Base-by-base conservation (phyloP, 1,140 invertebrate species). In the Spodoptera frugiperda region DNA sequence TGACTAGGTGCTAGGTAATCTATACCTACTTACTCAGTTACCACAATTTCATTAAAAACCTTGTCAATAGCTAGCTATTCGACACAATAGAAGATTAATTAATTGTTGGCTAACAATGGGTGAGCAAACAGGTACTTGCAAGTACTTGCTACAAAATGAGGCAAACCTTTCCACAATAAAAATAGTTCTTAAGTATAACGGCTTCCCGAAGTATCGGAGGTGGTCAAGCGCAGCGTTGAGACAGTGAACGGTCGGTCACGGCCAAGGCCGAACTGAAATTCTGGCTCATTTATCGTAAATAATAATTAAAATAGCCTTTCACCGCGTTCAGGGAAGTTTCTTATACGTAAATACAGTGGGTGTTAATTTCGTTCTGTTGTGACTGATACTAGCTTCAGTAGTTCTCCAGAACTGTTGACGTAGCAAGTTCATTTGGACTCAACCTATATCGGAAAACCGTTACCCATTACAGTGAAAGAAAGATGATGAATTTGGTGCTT, bases 201-300 rank as follows among this genome's bases (percentile, higher is more conserved):
- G 76, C 46, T 71, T 53, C 33, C 25, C 46, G 21, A 63, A 71
- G 25, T 71, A 72, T 63, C 30, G 78, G 61, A 84, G 82, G 78
- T 89, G 83, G 75, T 89, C 89, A 88, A 86, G 87, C 86, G 85
- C 82, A 87, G 81, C 87, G 83, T 67, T 80, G 75, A 77, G 82
- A 85, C 87, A 91, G 90, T 92, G 91, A 92, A 90, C 84, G 89
- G 84, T 77, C 88, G 87, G 90, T 93, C 89, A 92, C 88, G 89
- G 91, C 86, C 91, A 93, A 93, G 91, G 91, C 87, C 87, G 84
- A 91, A 90, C 85, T 80, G 75, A 76, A 78, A 84, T 82, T 90
- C 78, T 67, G 80, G 78, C 84, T 76, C 77, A 79, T 74, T 46
- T 39, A 78, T 80, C 77, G 84, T 74, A 87, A 83, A 84, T 86